Base-by-base conservation (phyloP, 2,797 vertebrate genomes). In the Eulemur rubriventer region DNA sequence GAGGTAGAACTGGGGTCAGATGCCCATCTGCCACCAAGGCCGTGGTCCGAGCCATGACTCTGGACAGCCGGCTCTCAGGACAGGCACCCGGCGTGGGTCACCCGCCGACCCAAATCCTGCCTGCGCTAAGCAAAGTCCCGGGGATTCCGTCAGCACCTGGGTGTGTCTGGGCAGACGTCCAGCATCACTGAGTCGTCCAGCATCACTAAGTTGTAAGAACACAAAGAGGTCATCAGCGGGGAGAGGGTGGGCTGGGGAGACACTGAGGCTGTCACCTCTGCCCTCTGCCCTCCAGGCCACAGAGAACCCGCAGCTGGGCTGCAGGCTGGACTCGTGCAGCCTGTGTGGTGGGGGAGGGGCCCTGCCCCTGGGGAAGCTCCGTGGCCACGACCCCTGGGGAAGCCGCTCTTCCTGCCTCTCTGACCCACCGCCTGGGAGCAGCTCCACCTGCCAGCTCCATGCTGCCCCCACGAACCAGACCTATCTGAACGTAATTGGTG, bases 41-140 rank as follows among this genome's bases (percentile, higher is more conserved):
- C 35, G 2, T 1, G 0, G 20, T 57, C 80, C 0, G 2, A 8
- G 28, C 59, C 24, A 0, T 9, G 48, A 59, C 38, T 8, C 41
- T 30, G 10, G 50, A 69, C 11, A 33, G n/a, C 14, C 0, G 14
- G 2, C 67, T 50, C 73, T 48, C 16, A 26, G 57, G 55, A 50
- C 35, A 1, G 13, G 7, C 22, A 0, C n/a, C 50, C 14, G 2
- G 65, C 4, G 1, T 0, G 18, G 0, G 18, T 22, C 52, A n/a
- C 43, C 52, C 24, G 48, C 73, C n/a, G 28, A 52, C 57, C 11
- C 0, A 67, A 61, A 30, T 14, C 30, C 69, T 38, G 12, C 41
- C 69, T 38, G 50, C 0, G 0, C 67, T 43, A 9, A n/a, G 26
- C 63, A 46, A 10, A 83, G 86, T n/a, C 61, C 59, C 2, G 0